Base-by-base conservation (phyloP, 2,888 invertebrate genomes). In the Schrankia costaestrigalis region DNA sequence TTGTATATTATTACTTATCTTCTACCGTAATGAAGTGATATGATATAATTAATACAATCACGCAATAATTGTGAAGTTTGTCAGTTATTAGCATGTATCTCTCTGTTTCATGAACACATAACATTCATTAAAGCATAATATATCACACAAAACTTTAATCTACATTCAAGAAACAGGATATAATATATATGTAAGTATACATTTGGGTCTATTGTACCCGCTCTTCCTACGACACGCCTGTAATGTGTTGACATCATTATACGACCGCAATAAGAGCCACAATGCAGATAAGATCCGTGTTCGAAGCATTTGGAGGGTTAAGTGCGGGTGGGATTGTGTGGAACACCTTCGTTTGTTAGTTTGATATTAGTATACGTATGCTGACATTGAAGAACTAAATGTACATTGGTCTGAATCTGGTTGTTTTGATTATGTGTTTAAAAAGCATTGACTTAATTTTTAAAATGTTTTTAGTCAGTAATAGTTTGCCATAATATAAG, bases 191-290 rank as follows among this genome's bases (percentile, higher is more conserved):
- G 30, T 47, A 41, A 47, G 37, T 43, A 39, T 49, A 50, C 40
- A 51, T 52, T 47, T 42, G 34, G 37, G 47, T 51, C 47, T 56
- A 58, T 60, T 63, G 50, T 60, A 41, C 48, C 38, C 46, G 46
- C 31, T 47, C 32, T 35, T 46, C 40, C 41, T 38, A 14, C 46
- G 63, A 50, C 63, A 60, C 59, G 58, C 60, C 60, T 51, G 58
- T 71, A 72, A 77, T 75, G 73, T 76, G 77, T 78, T 71, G 72
- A 78, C 75, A 72, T 76, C 73, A 74, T 80, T 77, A 77, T 73
- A 69, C 58, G 57, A 52, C 66, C 68, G 67, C 76, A 73, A 73
- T 75, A 77, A 75, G 69, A 74, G 63, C 65, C 63, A 74, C 76
- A 74, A 76, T 77, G 71, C 68, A 77, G 78, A 80, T 79, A 78